Evolutionary conservation across 2,113 vertebrate species (phyloP), one percentile per base, ranked within the genome.

Genomic region (Machaerirhynchus nigripectus): DNA sequence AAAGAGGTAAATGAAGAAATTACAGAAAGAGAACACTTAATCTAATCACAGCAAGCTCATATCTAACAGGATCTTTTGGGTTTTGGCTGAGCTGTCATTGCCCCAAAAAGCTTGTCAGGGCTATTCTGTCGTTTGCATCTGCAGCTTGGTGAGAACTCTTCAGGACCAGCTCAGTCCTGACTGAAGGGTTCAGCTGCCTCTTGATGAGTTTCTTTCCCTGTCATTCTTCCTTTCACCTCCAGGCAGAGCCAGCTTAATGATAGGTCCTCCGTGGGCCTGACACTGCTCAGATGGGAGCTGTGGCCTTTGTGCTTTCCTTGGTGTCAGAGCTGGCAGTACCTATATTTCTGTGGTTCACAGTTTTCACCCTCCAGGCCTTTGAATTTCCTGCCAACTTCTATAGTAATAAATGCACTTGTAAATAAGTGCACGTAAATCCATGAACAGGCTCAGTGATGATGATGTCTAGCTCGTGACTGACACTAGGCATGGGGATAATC

Each of bases 1-100:
- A 61, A 89, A 91, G 68, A 92, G 44, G 46, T 53, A 92, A 83
- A 63, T 1, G 0, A 92, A 94, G 76, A 94, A 95, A 94, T 90
- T 86, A 80, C 50, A 53, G 71, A 76, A 86, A 91, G n/a, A 92
- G 91, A 86, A 95, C 91, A 95, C 68, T 94, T 96, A 94, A 95
- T 96, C 95, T 96, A 95, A 88, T 89, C 64, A 74, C 44, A 86
- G 68, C 50, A 89, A 89, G 15, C 33, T 95, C n/a, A 14, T 84
- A 89, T 91, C 55, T 87, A 77, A 47, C 37, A 87, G 71, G 53
- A 91, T 89, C 55, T 87, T 80, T 77, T 37, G n/a, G 22, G 13
- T 70, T 96, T 91, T 6, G 0, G 5, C 64, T 89, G 84, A 65
- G 59, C 84, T 95, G 73, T 81, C 27, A 84, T 20, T 70, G n/a